These are phyloP conservation scores for Phoxinus phoxinus DNA, from an alignment of 2,113 vertebrate genomes.

Conservation along the genomic window DNA sequence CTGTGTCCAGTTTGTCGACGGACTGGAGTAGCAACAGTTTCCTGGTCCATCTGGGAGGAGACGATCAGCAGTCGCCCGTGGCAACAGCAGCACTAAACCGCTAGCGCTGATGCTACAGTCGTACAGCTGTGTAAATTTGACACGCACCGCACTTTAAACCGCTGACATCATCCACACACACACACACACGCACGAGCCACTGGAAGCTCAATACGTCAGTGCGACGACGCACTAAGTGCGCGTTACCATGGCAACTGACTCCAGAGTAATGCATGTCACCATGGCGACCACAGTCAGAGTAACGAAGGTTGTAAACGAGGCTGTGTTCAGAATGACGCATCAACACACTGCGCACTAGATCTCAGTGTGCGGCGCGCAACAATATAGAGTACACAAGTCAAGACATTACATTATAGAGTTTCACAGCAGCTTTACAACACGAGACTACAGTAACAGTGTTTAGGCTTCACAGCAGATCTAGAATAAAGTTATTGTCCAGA, in stretches of 20 bases:
- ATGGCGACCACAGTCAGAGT: neutral
- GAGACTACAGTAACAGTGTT: too few relatives aligned
- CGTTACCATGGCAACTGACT: slow-evolving; percentile 11
- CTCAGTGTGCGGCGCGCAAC: neutral
- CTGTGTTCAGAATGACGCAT: neutral
- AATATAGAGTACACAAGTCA: neutral
- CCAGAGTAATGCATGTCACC: neutral
- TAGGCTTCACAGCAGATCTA: too few relatives aligned
- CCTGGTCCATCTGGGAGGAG: slow-evolving; percentile 80
- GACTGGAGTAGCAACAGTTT: slow-evolving; percentile 90
- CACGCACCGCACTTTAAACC: slow-evolving; percentile 53
- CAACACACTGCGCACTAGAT: neutral
- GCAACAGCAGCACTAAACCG: slow-evolving; percentile 80
- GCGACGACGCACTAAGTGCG: neutral
- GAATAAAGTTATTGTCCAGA: too few relatives aligned
- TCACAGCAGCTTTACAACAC: too few relatives aligned
- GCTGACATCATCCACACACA: neutral
- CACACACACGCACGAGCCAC: neutral
- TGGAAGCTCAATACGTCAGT: neutral
- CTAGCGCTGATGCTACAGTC: slow-evolving; percentile 58
- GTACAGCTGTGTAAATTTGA: neutral
- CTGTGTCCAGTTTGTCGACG: slow-evolving; percentile 78
- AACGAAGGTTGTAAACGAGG: neutral
- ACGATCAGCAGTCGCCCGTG: slow-evolving; percentile 73
- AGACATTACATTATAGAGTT: too few relatives aligned